phyloP scores from a whole-genome alignment of 2,797 vertebrate genomes.

The Characodon lateralis region DNA sequence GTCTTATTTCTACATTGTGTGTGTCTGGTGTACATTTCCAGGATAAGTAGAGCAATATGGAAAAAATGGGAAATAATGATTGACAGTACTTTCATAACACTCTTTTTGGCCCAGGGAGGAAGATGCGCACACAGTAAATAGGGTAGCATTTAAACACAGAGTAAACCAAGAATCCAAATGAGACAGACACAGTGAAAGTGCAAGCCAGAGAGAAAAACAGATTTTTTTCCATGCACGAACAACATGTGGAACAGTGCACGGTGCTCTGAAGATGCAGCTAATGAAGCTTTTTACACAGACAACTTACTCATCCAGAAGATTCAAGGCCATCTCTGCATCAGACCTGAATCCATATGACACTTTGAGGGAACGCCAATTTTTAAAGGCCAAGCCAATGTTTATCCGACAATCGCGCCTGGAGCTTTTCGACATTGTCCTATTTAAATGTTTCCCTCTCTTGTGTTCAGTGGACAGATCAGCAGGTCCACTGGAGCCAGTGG shows the following conservation, averaged over 20 bases:
- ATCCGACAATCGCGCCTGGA: neutral
- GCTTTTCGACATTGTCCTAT: accelerated
- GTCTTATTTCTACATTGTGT: neutral
- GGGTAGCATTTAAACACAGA: neutral
- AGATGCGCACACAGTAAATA: neutral
- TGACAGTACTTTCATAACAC: neutral
- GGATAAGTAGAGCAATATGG: neutral
- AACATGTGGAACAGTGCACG: neutral
- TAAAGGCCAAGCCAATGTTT: neutral
- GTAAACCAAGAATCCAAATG: neutral
- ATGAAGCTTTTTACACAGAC: neutral
- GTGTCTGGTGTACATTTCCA: neutral
- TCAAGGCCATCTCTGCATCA: slow-evolving; percentile 21
- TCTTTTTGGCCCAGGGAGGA: neutral
- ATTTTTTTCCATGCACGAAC: neutral
- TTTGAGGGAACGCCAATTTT: slow-evolving; percentile 22
- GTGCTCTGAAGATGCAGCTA: no score
- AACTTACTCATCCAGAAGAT: slow-evolving; percentile 45
- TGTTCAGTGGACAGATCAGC: neutral
- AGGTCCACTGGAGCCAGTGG: neutral
- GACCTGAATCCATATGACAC: neutral
- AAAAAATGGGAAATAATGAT: no score
- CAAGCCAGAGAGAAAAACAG: neutral
- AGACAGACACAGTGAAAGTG: neutral
- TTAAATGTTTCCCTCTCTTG: neutral